Percentiles rank a stretch among this genome's conserved stretches.
Evolutionary conservation across 2,888 invertebrate species (phyloP).

Genomic region (Isoperla grammatica): DNA sequence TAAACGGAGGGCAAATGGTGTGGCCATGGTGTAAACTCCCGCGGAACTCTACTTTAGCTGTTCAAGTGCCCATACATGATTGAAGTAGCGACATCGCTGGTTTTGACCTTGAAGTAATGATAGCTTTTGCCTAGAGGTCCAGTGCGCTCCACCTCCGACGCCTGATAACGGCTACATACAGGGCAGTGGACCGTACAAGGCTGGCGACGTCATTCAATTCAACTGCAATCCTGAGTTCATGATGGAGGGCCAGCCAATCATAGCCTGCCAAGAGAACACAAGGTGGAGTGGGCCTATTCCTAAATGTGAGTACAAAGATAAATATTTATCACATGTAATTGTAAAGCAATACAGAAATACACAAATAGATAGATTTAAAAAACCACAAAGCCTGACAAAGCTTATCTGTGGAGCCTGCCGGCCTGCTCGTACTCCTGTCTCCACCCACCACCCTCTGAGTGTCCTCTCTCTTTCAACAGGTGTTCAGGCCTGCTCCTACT

Average conservation of each 20-base stretch:
- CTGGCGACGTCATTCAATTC: slow-evolving; percentile 81
- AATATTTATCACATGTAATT: background rate
- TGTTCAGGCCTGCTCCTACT: no score
- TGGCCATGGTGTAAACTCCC: no score
- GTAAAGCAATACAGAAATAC: background rate
- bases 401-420: no score
- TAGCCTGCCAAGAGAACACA: slow-evolving; percentile 82
- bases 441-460: no score
- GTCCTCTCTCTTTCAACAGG: no score
- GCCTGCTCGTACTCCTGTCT: no score
- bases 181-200: slow-evolving; percentile 70
- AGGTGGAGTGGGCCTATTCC: slow-evolving; percentile 78
- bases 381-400: no score
- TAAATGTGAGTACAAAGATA: slow-evolving; percentile 63
- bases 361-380: background rate
- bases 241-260: slow-evolving; percentile 84
- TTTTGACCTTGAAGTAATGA: no score
- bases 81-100: no score
- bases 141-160: slow-evolving; percentile 66
- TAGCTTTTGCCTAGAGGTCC: slow-evolving; percentile 55
- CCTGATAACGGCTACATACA: slow-evolving; percentile 75
- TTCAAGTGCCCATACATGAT: no score
- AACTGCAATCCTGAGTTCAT: slow-evolving; percentile 84
- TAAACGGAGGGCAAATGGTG: no score
- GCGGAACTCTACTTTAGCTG: no score